Evolutionary conservation across 1,140 invertebrate genomes (phyloP), one percentile per base, ranked within the genome.

Genomic region (Ceratosolen solmsi): DNA sequence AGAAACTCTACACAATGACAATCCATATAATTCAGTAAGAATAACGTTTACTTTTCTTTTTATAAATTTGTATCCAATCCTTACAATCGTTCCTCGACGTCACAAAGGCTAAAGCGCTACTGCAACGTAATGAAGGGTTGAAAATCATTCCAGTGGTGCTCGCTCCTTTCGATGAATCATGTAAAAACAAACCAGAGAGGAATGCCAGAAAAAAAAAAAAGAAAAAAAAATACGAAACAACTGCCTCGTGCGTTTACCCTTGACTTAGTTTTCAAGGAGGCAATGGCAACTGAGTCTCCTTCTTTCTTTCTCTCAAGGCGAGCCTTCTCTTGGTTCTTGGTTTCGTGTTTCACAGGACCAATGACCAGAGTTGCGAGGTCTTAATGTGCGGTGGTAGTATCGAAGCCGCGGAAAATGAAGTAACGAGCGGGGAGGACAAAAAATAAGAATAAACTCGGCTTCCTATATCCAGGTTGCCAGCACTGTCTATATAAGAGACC

Each of bases 401-500:
- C 30, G 33, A 30, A 22, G 27, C 17, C 25, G 11, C 3, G 41
- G 71, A 30, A 72, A 51, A 73, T 56, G 71, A 17, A 54, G 33
- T 68, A 68, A 68, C 63, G 33, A 68, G 33, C 63, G 4, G 46
- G 17, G 27, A 65, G 36, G 0, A 36, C 27, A 79, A 79, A 79
- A 79, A 79, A 72, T 36, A 49, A 54, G 11, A 71, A 56, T 25
- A 60, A 74, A 17, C 46, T 49, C 54, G 60, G 79, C 79, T 81
- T 81, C 79, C 79, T 81, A 71, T 41, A 41, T 41, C 27, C 46
- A 13, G 41, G 17, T 11, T n/a, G n/a, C 22, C 46, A n/a, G 15
- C 51, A 13, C n/a, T 27, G 63, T 82, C 68, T 82, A 78, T 82
- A 82, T 78, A 82, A 82, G 75, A 82, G 54, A 78, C 75, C 74